A percentile compares a stretch with the other conserved stretches of the same genome.
Conservation (phyloP, 2,888 invertebrate genomes). For the Drosophila monieri region DNA sequence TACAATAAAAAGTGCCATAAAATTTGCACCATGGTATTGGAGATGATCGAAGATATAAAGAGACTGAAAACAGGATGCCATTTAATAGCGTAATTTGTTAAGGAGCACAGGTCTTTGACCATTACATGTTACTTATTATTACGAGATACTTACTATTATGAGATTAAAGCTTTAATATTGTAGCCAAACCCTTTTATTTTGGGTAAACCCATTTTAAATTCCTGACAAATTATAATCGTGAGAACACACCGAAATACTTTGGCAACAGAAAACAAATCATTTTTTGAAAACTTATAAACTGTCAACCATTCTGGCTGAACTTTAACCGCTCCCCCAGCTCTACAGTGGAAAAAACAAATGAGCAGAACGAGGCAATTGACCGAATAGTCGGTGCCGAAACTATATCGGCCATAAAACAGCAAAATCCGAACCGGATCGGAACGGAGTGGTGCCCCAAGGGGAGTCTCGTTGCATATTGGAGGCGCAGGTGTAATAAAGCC, state of each 20-base stretch:
- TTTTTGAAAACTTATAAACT: conserved; percentile 30
- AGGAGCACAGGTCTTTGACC: conserved; percentile 22
- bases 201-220: conserved; percentile 3
- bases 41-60: conserved; percentile 20
- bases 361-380: conserved; percentile 58
- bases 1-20: conserved; percentile 20
- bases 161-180: no score
- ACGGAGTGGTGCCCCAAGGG: conserved; percentile 41
- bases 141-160: not conserved
- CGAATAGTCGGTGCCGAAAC: conserved; percentile 6
- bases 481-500: conserved; percentile 74
- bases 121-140: not conserved
- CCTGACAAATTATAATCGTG: conserved; percentile 34
- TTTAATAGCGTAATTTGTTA: conserved; percentile 28
- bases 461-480: conserved; percentile 27
- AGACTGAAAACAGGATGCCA: conserved; percentile 32
- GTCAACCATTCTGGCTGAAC: conserved; percentile 55
- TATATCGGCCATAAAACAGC: conserved; percentile 16
- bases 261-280: conserved; percentile 17
- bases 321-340: conserved; percentile 24
- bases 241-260: conserved; percentile 27
- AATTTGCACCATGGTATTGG: conserved; percentile 31
- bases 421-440: conserved; percentile 19
- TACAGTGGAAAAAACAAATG: conserved; percentile 52
- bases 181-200: not conserved